Evolutionary conservation across 2,113 vertebrate genomes (phyloP).

Genomic region (Muntiacus reevesi): DNA sequence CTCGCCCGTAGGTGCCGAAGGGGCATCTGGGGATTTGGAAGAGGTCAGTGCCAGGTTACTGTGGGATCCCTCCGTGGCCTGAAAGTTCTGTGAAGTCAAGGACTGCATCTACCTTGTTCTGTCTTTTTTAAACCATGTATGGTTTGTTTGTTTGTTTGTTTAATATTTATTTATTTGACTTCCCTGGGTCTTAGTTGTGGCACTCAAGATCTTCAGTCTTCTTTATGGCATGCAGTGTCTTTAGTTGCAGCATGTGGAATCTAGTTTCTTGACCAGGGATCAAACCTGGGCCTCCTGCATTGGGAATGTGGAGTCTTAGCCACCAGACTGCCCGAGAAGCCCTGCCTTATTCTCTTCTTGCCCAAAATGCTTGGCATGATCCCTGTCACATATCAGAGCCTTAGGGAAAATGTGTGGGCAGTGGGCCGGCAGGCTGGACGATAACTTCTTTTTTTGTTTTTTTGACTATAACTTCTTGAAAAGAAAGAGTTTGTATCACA

Average conservation of each 20-base stretch:
- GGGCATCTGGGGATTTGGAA: neutral
- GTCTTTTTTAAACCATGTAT: neutral
- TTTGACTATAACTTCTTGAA: neutral
- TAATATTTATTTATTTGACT: neutral
- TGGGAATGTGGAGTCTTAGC: neutral
- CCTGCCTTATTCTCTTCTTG: neutral
- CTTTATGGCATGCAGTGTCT: neutral
- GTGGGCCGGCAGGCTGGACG: neutral
- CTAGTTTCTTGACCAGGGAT: neutral
- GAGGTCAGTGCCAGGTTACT: neutral
- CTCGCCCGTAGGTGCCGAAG: neutral
- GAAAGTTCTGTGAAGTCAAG: neutral
- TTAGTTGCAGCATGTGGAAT: neutral
- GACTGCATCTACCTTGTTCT: neutral
- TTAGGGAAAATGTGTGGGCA: neutral
- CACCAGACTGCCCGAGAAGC: neutral
- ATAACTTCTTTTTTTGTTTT: neutral
- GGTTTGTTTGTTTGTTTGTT: neutral
- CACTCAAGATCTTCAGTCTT: neutral
- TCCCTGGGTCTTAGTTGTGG: neutral
- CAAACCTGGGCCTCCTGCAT: neutral
- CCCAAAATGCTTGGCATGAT: neutral
- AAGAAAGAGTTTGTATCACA: conserved; percentile 15
- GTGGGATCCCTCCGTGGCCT: neutral
- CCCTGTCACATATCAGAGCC: neutral